A percentile compares a stretch with the other conserved stretches of the same genome.
phyloP scores from a whole-genome alignment of 35 echinoderm and acorn worm species.

The Nesometra sesokonis region DNA sequence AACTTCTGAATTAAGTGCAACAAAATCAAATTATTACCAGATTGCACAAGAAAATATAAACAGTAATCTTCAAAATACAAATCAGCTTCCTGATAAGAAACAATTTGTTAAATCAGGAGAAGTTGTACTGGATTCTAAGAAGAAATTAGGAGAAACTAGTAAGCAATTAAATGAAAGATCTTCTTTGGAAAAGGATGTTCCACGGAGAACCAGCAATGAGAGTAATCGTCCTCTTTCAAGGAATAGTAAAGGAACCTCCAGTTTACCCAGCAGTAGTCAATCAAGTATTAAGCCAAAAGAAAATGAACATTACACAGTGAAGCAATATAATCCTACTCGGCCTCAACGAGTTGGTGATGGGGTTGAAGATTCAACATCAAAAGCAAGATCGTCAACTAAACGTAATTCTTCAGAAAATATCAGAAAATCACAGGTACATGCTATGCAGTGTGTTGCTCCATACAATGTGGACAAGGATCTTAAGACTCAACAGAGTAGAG shows the following conservation, averaged over 20 bases:
- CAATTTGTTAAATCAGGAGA: neutral
- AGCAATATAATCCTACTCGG: neutral
- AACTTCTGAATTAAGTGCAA: neutral
- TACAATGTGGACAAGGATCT: neutral
- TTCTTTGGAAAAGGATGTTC: too few relatives aligned
- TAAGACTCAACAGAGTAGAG: neutral
- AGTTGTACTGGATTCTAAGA: neutral
- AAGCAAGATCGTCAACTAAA: neutral
- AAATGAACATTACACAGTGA: neutral
- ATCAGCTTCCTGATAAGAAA: neutral
- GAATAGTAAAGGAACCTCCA: neutral
- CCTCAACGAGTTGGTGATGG: neutral
- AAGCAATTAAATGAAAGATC: neutral
- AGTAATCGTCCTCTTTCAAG: neutral
- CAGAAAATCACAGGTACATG: neutral
- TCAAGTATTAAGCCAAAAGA: too few relatives aligned
- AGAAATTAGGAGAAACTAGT: neutral
- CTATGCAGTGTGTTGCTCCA: neutral
- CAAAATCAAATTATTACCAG: neutral
- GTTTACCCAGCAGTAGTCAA: neutral
- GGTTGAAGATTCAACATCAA: neutral
- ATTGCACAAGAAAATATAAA: neutral
- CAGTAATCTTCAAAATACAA: neutral
- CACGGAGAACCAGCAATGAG: neutral
- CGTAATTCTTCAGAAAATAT: neutral